A percentile compares a stretch with the other conserved stretches of the same genome.
These are phyloP conservation scores for Andrena praecox DNA, from an alignment of 2,888 invertebrate genomes.

Conservation along the genomic window DNA sequence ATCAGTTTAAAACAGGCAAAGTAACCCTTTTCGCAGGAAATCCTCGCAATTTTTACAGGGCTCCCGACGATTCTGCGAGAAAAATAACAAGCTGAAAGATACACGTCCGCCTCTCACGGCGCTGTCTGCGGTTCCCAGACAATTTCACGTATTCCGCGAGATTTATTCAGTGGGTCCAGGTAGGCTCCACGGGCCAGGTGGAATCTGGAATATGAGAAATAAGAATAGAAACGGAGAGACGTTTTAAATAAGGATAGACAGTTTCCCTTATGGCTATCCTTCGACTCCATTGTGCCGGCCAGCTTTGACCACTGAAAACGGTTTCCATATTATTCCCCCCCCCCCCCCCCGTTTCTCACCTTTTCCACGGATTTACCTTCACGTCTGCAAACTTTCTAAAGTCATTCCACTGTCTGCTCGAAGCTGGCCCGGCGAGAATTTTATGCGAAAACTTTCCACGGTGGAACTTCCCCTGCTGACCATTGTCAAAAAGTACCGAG, in stretches of 20 bases:
- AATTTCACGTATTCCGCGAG: slow-evolving; percentile 51
- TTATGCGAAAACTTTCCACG: slow-evolving; percentile 31
- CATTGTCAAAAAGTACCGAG: slow-evolving; percentile 11
- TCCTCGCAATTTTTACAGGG: slow-evolving; percentile 3
- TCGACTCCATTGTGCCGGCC: slow-evolving; percentile 66
- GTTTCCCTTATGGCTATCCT: slow-evolving; percentile 58
- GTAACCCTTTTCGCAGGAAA: slow-evolving; percentile 4
- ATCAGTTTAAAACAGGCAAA: slow-evolving; percentile 7
- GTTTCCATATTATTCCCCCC: slow-evolving; percentile 68
- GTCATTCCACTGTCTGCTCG: slow-evolving; percentile 43
- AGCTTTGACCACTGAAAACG: slow-evolving; percentile 72
- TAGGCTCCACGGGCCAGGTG: slow-evolving; percentile 51
- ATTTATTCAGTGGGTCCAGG: slow-evolving; percentile 60
- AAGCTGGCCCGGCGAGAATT: slow-evolving; percentile 33
- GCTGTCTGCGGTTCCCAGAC: slow-evolving; percentile 43
- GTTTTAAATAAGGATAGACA: slow-evolving; percentile 73
- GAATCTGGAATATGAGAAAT: slow-evolving; percentile 59
- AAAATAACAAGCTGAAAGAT: slow-evolving; percentile 37
- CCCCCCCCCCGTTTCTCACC: slow-evolving; percentile 51
- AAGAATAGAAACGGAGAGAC: slow-evolving; percentile 46
- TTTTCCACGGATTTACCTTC: slow-evolving; percentile 49
- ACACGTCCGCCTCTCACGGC: not conserved
- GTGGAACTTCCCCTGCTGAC: slow-evolving; percentile 20
- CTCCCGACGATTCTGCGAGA: slow-evolving; percentile 10
- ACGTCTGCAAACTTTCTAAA: slow-evolving; percentile 54